Base-by-base conservation (phyloP, 2,797 vertebrate species). In the Lutjanus argentimaculatus region DNA sequence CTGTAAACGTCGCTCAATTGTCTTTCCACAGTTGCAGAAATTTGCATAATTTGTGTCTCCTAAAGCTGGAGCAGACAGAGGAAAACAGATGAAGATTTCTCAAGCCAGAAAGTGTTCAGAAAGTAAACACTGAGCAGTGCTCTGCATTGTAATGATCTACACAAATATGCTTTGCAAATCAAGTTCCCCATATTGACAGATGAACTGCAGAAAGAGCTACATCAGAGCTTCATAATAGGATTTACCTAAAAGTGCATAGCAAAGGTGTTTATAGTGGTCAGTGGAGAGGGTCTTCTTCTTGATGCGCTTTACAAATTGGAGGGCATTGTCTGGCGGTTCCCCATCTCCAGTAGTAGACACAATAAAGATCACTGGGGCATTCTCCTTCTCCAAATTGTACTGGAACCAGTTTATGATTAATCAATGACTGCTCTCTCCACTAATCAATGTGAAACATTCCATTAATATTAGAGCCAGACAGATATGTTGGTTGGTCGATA, bases 11-110 rank as follows among this genome's bases (percentile, higher is more conserved):
- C 73, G 84, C 71, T 99, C 98, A 79, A 99, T 96, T 19, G 95
- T 95, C 90, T 97, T 99, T 36, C 98, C 98, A 21, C 98, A 97
- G n/a, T 99, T 99, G 91, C 98, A 99, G 88, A 99, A 99, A 93
- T 97, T 96, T 0, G 95, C 94, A 91, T 99, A 99, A 79, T 99
- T 99, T 30, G 98, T 97, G 88, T 99, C 97, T 79, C 99, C 99
- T 85, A 99, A 95, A 88, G 96, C 99, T 99, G 84, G 13, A 62
- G 74, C 42, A 84, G 46, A 84, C 45, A 83, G 42, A 82, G 8
- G 12, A 67, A 81, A 81, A 67, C 45, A 77, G 59, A 76, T 67
- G 19, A 67, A 42, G 15, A 75, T 66, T 72, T 52, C 48, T 73
- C 51, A 45, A 63, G 58, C 21, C 74, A 79, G 59, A 10, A 57